Conservation (phyloP, 1,140 invertebrate genomes). For the Trachymyrmex cornetzi region DNA sequence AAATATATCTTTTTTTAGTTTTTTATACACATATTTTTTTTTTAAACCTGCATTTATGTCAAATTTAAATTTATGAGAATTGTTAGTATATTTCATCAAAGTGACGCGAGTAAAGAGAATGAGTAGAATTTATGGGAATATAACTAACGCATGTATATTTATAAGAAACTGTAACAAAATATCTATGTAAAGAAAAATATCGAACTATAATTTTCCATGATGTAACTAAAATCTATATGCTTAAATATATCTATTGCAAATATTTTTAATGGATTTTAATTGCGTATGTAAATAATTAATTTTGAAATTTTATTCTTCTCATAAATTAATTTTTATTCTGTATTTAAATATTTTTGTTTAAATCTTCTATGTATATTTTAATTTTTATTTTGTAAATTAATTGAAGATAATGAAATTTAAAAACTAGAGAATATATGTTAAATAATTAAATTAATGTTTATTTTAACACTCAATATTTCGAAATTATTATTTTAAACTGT, state of each 20-base stretch:
- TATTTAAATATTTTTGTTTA: not conserved
- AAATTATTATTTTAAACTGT: not conserved
- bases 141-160: constrained; percentile 7
- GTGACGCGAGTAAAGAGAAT: not conserved
- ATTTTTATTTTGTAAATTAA: constrained; percentile 5
- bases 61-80: constrained; percentile 25
- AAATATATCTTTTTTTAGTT: not conserved
- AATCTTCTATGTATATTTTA: not conserved
- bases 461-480: not conserved
- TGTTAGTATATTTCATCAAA: not conserved
- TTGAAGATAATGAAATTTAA: not conserved
- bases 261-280: not conserved
- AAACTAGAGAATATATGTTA: not conserved
- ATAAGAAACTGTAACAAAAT: not conserved
- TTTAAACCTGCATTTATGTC: not conserved
- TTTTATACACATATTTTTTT: constrained; percentile 1
- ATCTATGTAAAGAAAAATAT: constrained; percentile 1
- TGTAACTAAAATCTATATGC: not conserved
- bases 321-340: no score
- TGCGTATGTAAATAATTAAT: not conserved
- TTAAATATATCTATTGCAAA: not conserved
- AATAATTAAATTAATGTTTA: constrained; percentile 3
- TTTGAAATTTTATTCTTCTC: not conserved
- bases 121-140: not conserved
- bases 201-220: not conserved